Evolutionary conservation across 2,113 vertebrate species (phyloP), one percentile per base, ranked within the genome.

Genomic region (Atlantisia rogersi): DNA sequence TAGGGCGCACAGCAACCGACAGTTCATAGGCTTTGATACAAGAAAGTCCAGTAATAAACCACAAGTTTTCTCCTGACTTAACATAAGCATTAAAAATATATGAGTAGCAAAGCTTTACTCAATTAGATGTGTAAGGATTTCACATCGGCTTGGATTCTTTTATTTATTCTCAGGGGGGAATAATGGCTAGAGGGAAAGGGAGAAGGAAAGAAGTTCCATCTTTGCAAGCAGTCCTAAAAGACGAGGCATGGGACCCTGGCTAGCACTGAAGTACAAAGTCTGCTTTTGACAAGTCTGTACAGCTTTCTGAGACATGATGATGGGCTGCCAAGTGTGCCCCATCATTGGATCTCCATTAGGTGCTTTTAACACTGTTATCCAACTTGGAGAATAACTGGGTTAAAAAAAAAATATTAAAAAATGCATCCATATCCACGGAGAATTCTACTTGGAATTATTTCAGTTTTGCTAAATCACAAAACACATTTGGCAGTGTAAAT

Each of bases 11-110:
- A 95, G 53, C 58, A 94, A 85, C 35, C 2, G 5, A 67, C 63
- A 88, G 28, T 59, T 92, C 90, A 67, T 59, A 90, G 79, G 71
- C 67, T 87, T 83, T 71, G 37, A 77, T 77, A 90, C 37, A 95
- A 88, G 78, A 92, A 88, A 81, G 31, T 20, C 78, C 20, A 83
- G 32, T 52, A 90, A 95, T 42, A 92, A 94, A 86, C 40, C 52
- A 63, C 82, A 96, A 91, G 32, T 52, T 77, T 69, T 86, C 37
- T 85, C 68, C 28, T n/a, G 64, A 87, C 40, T 95, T 95, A 60
- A n/a, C 77, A 85, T 31, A 89, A 94, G 58, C 77, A 86, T 74
- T 88, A 86, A 94, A 90, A 91, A 88, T 58, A 77, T 8, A 68
- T 8, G 14, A 90, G 32, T 42, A 48, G 46, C 71, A 83, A 74